These are phyloP conservation scores for Patella caerulea DNA, from an alignment of 2,888 invertebrate species.

Conservation along the genomic window DNA sequence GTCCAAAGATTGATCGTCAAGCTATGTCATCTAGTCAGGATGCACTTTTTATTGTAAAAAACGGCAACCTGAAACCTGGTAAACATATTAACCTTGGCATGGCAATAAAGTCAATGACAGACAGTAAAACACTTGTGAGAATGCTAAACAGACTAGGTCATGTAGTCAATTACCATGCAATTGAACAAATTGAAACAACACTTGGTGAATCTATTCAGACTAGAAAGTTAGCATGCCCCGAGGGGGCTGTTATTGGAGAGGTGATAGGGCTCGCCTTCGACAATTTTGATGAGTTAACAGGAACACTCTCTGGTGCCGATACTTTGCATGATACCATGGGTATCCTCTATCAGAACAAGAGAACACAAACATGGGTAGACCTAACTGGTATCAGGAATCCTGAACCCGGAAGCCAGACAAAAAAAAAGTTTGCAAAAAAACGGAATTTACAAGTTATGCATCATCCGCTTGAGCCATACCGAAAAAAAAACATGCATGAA, in stretches of 20 bases:
- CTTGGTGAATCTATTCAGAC: constrained; percentile 13
- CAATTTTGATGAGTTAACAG: constrained; percentile 29
- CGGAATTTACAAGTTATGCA: background rate
- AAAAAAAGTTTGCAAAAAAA: background rate
- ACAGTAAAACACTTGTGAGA: constrained; percentile 28
- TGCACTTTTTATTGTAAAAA: constrained; percentile 22
- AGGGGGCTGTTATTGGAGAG: constrained; percentile 1
- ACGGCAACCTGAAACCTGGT: constrained; percentile 18
- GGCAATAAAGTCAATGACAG: constrained; percentile 29
- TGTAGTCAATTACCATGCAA: constrained; percentile 20
- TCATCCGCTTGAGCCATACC: constrained; percentile 20
- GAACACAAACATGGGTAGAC: background rate
- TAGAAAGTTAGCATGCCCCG: constrained; percentile 16
- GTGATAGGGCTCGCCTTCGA: constrained; percentile 10
- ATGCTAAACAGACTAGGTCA: constrained; percentile 29
- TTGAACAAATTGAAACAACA: constrained; percentile 29
- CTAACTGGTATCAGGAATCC: background rate
- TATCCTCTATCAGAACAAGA: constrained; percentile 28
- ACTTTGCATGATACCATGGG: constrained; percentile 35
- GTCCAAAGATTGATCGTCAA: constrained; percentile 14
- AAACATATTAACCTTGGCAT: constrained; percentile 26
- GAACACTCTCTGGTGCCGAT: constrained; percentile 26
- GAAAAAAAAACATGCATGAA: constrained; percentile 24
- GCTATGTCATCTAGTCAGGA: constrained; percentile 27
- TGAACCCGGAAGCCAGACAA: background rate